A percentile compares a stretch with the other conserved stretches of the same genome.
Evolutionary conservation across 1,140 invertebrate genomes (phyloP).

Genomic region (Capitella teleta): DNA sequence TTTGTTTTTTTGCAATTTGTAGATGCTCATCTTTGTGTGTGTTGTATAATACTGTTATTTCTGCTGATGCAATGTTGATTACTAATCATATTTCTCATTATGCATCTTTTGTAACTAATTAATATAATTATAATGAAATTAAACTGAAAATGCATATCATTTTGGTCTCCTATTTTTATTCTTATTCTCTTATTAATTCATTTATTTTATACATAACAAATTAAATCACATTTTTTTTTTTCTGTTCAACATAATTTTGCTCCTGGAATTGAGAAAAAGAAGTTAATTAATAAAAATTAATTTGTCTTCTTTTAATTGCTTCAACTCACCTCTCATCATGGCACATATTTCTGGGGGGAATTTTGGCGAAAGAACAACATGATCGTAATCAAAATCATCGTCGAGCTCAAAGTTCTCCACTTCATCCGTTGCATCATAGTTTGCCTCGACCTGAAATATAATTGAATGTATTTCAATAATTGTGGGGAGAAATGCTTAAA

Average conservation of each 20-base stretch:
- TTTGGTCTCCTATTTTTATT: neutral
- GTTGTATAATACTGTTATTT: no score
- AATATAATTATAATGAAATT: neutral
- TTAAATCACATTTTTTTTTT: neutral
- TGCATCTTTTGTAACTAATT: neutral
- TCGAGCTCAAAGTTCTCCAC: neutral
- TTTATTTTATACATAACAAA: no score
- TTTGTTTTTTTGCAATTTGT: no score
- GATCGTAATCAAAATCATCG: neutral
- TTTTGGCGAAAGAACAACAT: neutral
- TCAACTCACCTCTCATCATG: neutral
- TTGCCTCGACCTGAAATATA: no score
- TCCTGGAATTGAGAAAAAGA: neutral
- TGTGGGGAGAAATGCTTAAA: no score
- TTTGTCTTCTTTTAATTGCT: no score
- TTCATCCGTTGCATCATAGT: neutral
- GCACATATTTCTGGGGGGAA: no score
- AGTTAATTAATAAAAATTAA: neutral
- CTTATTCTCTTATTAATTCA: neutral
- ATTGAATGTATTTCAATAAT: no score
- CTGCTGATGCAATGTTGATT: no score
- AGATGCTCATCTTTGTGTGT: no score
- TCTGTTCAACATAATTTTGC: neutral
- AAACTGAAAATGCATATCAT: neutral
- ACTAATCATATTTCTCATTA: no score